These are phyloP conservation scores for Drosophila obscura DNA, from an alignment of 1,140 invertebrate species.

Conservation along the genomic window DNA sequence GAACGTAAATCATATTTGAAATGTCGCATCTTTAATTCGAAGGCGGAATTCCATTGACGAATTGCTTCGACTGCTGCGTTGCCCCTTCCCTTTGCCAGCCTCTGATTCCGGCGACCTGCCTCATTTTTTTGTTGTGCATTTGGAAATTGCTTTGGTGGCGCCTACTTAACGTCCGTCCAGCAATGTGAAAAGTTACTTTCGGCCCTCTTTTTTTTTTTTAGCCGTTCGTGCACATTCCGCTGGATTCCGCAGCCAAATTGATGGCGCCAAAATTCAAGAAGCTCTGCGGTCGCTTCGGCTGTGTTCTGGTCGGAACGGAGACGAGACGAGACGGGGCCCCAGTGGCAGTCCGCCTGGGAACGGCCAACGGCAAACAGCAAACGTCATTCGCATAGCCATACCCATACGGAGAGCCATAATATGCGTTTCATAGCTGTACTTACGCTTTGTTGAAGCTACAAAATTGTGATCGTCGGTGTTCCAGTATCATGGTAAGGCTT, in stretches of 20 bases:
- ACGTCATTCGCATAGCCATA: slow-evolving; percentile 58
- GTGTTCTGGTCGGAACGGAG: not conserved
- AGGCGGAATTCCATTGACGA: slow-evolving; percentile 76
- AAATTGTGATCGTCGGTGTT: too few species aligned
- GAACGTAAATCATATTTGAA: slow-evolving; percentile 71
- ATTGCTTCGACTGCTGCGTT: slow-evolving; percentile 36
- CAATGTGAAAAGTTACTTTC: slow-evolving; percentile 59
- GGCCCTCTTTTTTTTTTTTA: slow-evolving; percentile 25
- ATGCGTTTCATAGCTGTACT: slow-evolving; percentile 3
- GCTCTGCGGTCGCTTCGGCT: slow-evolving; percentile 21
- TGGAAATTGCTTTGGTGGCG: slow-evolving; percentile 75
- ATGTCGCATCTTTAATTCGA: slow-evolving; percentile 66
- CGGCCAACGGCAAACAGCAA: slow-evolving; percentile 18
- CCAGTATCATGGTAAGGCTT: not conserved
- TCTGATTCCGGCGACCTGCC: not conserved
- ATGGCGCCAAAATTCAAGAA: slow-evolving; percentile 80
- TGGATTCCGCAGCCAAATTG: slow-evolving; percentile 77
- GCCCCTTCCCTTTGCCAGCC: not conserved
- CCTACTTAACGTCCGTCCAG: slow-evolving; percentile 59
- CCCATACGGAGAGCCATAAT: slow-evolving; percentile 19
- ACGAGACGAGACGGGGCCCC: slow-evolving; percentile 20
- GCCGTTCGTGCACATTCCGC: slow-evolving; percentile 63
- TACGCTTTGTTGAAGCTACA: not conserved
- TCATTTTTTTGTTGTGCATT: slow-evolving; percentile 38
- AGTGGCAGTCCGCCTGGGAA: slow-evolving; percentile 37